A percentile compares a stretch with the other conserved stretches of the same genome.
Evolutionary conservation across 2,113 vertebrate species (phyloP).

Genomic region (Oxygymnocypris stewartii): DNA sequence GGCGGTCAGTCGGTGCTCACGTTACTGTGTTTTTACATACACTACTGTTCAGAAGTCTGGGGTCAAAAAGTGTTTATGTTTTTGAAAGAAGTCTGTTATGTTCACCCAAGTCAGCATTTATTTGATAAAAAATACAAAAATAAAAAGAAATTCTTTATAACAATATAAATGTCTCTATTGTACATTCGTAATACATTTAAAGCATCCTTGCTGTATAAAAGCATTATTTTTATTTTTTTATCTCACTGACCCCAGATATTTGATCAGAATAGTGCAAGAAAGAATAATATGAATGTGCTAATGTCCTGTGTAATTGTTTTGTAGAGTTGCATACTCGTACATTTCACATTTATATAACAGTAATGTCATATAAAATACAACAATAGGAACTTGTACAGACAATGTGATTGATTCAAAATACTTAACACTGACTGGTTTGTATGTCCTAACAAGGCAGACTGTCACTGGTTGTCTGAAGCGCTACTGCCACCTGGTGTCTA

Average conservation of each 20-base stretch:
- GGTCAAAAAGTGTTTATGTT: not conserved
- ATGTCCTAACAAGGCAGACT: not conserved
- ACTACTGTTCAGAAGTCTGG: not conserved
- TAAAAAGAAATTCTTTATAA: too few species aligned
- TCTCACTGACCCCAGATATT: not conserved
- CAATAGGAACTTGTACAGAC: not conserved
- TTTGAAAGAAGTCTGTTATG: not conserved
- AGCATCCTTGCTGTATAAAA: too few species aligned
- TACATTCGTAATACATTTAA: too few species aligned
- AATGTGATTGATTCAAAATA: not conserved
- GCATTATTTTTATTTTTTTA: too few species aligned
- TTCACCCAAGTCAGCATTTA: not conserved
- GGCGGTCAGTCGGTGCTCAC: too few species aligned
- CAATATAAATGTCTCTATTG: too few species aligned
- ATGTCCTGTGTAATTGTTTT: not conserved
- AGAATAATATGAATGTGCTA: not conserved
- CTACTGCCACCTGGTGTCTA: conserved; percentile 44
- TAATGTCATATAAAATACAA: not conserved
- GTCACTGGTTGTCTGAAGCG: not conserved
- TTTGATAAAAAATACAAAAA: not conserved
- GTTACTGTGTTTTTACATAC: not conserved
- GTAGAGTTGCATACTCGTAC: not conserved
- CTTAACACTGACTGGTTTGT: not conserved
- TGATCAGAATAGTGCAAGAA: not conserved
- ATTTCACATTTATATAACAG: not conserved